Evolutionary conservation across 53 echinoderm and acorn worm genomes (phyloP).

Genomic region (Crossaster papposus): DNA sequence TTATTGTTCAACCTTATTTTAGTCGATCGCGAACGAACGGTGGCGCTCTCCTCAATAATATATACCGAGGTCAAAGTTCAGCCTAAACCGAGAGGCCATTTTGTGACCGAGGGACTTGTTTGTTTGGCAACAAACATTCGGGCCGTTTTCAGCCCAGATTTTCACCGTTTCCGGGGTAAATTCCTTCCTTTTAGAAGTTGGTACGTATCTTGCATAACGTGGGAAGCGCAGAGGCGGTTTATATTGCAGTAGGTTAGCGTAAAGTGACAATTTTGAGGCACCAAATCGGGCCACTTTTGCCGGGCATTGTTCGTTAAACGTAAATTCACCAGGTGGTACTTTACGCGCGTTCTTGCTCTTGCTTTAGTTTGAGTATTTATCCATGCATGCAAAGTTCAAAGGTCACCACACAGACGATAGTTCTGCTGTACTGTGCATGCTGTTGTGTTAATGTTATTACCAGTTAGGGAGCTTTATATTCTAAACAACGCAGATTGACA

Average conservation of each 20-base stretch:
- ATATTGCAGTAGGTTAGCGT: background rate
- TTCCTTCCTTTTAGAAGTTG: constrained; percentile 31
- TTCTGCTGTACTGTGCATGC: too few relatives aligned
- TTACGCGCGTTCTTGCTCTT: background rate
- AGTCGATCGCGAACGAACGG: constrained; percentile 17
- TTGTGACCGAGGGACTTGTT: constrained; percentile 64
- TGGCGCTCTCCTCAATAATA: constrained; percentile 48
- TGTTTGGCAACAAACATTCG: constrained; percentile 55
- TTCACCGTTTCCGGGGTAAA: constrained; percentile 39
- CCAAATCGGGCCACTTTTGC: background rate
- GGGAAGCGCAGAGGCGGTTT: constrained; percentile 27
- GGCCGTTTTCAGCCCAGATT: constrained; percentile 39
- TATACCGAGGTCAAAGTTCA: constrained; percentile 26
- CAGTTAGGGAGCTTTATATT: too few relatives aligned
- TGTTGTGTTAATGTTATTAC: too few relatives aligned
- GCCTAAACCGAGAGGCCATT: constrained; percentile 65
- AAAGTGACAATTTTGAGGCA: background rate
- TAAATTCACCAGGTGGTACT: background rate
- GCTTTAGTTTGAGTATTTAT: background rate
- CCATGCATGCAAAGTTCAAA: constrained; percentile 10
- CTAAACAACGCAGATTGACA: too few relatives aligned
- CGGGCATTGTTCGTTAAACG: constrained; percentile 45
- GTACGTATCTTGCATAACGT: constrained; percentile 45
- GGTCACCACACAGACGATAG: background rate
- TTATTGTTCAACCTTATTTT: background rate